Conservation (phyloP, 2,888 invertebrate genomes). For the Oscheius sp. region DNA sequence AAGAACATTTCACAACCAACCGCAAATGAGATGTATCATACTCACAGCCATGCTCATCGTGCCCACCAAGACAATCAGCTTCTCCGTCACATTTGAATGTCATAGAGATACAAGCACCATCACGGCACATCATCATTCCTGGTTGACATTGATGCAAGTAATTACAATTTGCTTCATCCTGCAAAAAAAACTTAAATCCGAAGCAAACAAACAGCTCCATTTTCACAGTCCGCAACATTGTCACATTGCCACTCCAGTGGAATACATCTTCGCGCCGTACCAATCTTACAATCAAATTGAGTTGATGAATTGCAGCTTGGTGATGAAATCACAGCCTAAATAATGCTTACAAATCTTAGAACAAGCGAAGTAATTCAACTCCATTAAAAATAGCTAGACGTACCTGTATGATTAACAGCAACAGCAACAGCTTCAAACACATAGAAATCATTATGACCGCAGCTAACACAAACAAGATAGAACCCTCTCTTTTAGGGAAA, state of each 20-base stretch:
- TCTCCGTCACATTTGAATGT: conserved; percentile 43
- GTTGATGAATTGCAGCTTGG: conserved; percentile 16
- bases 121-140: conserved; percentile 38
- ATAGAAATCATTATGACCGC: no score
- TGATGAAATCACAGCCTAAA: no score
- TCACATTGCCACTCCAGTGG: conserved; percentile 55
- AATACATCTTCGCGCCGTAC: conserved; percentile 36
- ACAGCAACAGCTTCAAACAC: no score
- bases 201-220: conserved; percentile 28
- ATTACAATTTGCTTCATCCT: conserved; percentile 44
- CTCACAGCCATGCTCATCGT: conserved; percentile 14
- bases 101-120: conserved; percentile 43
- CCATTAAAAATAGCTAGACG: no score
- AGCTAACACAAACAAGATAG: no score
- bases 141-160: conserved; percentile 41
- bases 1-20: not conserved
- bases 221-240: conserved; percentile 42
- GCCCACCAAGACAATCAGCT: conserved; percentile 13
- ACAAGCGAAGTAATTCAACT: no score
- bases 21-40: conserved; percentile 4
- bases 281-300: conserved; percentile 19
- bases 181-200: not conserved
- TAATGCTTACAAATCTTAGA: no score
- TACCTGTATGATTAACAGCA: no score
- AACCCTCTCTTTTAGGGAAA: no score